These are phyloP conservation scores for Phalanger gymnotis DNA, from an alignment of 2,797 vertebrate species.

Conservation along the genomic window DNA sequence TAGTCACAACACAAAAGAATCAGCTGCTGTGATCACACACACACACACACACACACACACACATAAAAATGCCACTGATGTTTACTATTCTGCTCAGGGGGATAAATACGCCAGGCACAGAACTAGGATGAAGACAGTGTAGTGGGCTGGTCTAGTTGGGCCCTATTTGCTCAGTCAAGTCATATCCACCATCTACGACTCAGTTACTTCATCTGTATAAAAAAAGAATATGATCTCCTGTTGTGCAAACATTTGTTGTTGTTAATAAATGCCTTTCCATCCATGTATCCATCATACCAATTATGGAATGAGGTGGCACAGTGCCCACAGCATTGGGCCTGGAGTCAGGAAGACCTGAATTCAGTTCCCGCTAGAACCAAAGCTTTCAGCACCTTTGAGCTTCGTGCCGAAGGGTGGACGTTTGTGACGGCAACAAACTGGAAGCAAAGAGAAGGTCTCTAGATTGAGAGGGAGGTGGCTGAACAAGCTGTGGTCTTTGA, in stretches of 20 bases:
- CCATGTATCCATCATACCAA: too few species aligned
- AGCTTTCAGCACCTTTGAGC: background rate
- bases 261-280: too few species aligned
- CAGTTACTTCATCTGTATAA: background rate
- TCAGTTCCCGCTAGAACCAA: background rate
- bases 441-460: background rate
- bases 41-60: background rate
- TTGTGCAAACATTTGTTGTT: too few species aligned
- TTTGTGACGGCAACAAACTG: background rate
- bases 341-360: too few species aligned
- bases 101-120: background rate
- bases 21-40: background rate
- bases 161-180: background rate
- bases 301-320: too few species aligned
- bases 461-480: background rate
- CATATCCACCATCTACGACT: background rate
- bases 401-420: background rate
- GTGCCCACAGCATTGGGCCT: too few species aligned
- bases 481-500: background rate
- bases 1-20: background rate
- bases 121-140: background rate
- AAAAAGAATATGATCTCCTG: background rate
- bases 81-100: background rate
- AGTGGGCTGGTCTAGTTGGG: background rate
- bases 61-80: background rate